Base-by-base conservation (phyloP, 2,797 vertebrate genomes). In the Benthosema pterotum region DNA sequence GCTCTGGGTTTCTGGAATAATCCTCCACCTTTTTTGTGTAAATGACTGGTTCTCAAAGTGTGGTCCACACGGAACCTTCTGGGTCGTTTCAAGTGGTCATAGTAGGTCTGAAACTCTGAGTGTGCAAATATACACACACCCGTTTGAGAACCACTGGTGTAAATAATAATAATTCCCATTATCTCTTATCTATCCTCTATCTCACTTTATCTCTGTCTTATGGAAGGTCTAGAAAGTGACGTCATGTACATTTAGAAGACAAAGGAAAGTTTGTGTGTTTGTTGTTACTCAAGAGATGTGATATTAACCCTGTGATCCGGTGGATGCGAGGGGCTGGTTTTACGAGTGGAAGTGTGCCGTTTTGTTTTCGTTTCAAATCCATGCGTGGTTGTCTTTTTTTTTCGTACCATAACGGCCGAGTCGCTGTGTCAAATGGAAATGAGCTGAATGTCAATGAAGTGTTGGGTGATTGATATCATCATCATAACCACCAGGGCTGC, bases 21-120 rank as follows among this genome's bases (percentile, higher is more conserved):
- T 69, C n/a, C 61, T 51, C 32, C 32, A 8, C 8, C 32, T 8
- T 42, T n/a, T 52, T n/a, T 58, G 47, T 89, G 80, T 87, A 87
- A 82, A 90, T 88, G 80, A 8, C 7, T 38, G 32, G 32, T 38
- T 38, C 32, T 38, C 32, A 38, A 38, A 38, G 32, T 38, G 32
- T 38, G 32, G 32, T 38, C 32, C 32, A 7, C 32, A 7, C 32
- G 8, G 8, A 38, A 25, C 22, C 32, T 8, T 38, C 8, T 2
- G 32, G 32, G 32, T 32, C 7, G 32, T 38, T 38, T 9, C 32
- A 38, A 11, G 3, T 38, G 32, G 32, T 38, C 32, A 9, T 38
- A 38, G 32, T 38, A 38, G 32, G 32, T 38, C 32, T 38, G 32
- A 9, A 38, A 38, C 32, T 38, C 32, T 38, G 1, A 38, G 7